Percentiles rank a stretch among this genome's conserved stretches.
phyloP scores from a whole-genome alignment of 2,888 invertebrate genomes.

The Chamaedrilus cognettii region DNA sequence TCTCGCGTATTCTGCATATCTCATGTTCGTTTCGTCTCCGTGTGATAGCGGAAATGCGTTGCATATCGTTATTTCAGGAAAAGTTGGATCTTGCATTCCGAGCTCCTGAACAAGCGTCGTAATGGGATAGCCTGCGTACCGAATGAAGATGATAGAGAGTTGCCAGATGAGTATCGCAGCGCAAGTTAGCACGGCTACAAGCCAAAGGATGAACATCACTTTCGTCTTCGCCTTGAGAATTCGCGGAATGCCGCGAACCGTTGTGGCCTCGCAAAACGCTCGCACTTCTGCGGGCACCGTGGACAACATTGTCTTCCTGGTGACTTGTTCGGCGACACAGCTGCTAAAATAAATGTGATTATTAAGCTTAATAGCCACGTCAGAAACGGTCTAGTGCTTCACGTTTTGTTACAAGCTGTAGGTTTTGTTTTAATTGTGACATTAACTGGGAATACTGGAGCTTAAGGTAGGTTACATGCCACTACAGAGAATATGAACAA shows the following conservation, averaged over 20 bases:
- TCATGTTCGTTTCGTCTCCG: neutral
- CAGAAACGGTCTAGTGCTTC: too few species aligned
- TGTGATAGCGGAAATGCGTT: neutral
- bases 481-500: too few species aligned
- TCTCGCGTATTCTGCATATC: neutral
- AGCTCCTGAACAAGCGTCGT: neutral
- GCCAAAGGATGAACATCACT: neutral
- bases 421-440: too few species aligned
- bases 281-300: neutral
- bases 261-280: neutral
- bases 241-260: neutral
- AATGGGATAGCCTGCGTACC: slow-evolving; percentile 3
- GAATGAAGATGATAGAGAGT: neutral
- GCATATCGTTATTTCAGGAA: neutral
- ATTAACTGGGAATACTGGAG: too few species aligned
- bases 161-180: neutral
- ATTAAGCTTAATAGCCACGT: too few species aligned
- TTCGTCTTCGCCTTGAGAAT: neutral
- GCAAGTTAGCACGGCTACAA: neutral
- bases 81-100: neutral
- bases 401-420: too few species aligned
- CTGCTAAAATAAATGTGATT: too few species aligned
- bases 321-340: too few species aligned
- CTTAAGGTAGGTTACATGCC: too few species aligned
- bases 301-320: neutral